Evolutionary conservation across 2,888 invertebrate genomes (phyloP).

Genomic region (Lissonota sp.): DNA sequence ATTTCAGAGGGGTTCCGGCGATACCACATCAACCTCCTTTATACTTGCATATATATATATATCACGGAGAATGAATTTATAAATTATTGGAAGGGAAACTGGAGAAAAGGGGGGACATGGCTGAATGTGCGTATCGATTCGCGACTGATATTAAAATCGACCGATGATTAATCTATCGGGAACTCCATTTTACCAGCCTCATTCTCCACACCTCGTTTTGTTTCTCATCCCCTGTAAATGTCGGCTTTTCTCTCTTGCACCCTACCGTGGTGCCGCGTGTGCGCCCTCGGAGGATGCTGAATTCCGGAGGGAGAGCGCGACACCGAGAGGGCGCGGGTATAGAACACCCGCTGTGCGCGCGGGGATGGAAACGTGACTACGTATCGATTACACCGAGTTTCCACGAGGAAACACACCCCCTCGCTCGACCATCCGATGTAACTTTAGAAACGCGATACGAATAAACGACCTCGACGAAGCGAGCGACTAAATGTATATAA

Average conservation of each 20-base stretch:
- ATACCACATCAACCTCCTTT: slow-evolving; percentile 8
- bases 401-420: slow-evolving; percentile 57
- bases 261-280: slow-evolving; percentile 1
- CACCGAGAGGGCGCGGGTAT: slow-evolving; percentile 36
- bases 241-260: slow-evolving; percentile 25
- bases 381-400: slow-evolving; percentile 72
- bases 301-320: slow-evolving; percentile 52
- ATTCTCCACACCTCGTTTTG: not conserved
- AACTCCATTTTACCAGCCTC: slow-evolving; percentile 45
- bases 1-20: slow-evolving; percentile 13
- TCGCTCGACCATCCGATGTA: slow-evolving; percentile 36
- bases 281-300: slow-evolving; percentile 32
- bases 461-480: slow-evolving; percentile 30
- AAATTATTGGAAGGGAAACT: slow-evolving; percentile 69
- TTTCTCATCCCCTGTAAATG: not conserved
- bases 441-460: slow-evolving; percentile 51
- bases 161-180: slow-evolving; percentile 76
- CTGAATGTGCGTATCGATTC: slow-evolving; percentile 67
- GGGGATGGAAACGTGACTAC: slow-evolving; percentile 54
- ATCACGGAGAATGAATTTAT: slow-evolving; percentile 74
- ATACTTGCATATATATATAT: slow-evolving; percentile 17
- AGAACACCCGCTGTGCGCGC: slow-evolving; percentile 26
- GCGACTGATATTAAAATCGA: slow-evolving; percentile 76
- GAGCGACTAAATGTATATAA: not conserved
- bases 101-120: slow-evolving; percentile 36